Evolutionary conservation across 2,888 invertebrate species (phyloP), one percentile per base, ranked within the genome.

Genomic region (Scaptomyza tumidula): DNA sequence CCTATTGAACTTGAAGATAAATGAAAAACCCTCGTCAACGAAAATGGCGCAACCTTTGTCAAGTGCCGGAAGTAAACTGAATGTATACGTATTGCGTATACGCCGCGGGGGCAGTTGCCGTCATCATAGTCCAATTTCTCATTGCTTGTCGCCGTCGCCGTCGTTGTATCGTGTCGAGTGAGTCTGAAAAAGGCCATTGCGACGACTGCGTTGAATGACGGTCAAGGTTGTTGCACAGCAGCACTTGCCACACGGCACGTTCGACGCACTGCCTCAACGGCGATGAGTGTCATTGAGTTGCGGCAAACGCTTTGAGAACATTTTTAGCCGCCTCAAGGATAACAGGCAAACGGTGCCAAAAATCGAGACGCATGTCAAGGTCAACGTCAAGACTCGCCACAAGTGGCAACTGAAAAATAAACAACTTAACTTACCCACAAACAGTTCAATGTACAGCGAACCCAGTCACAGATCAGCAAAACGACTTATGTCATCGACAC

Each of bases 251-350:
- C 86, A 73, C 57, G 63, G 80, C 88, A 88, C 86, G 86, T 88
- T 86, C 84, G 72, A 77, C 69, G 59, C 62, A 61, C 52, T 33
- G 33, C 39, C 37, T 37, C n/a, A 35, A 13, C 35, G 39, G 13
- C 50, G 43, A 50, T 52, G 41, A 52, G 61, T 75, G 61, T 64
- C 86, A 88, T 75, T 81, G 80, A 87, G 56, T 58, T 59, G 33
- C 41, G 35, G 55, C 41, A 48, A 62, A 33, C 58, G 66, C 61
- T 78, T 70, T 71, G 75, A 80, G 86, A 86, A 83, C 89, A 80
- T 75, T 86, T 88, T 84, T 88, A 88, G 89, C 68, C 56, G 13
- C 37, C 45, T 44, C 89, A 86, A 86, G 86, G 86, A 89, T 83
- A 80, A 77, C 72, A 83, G 71, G 64, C 58, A 62, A 55, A 59